Percentiles rank a stretch among this genome's conserved stretches.
Conservation (phyloP, 2,113 vertebrate genomes). For the Pseudorectes ferrugineus region DNA sequence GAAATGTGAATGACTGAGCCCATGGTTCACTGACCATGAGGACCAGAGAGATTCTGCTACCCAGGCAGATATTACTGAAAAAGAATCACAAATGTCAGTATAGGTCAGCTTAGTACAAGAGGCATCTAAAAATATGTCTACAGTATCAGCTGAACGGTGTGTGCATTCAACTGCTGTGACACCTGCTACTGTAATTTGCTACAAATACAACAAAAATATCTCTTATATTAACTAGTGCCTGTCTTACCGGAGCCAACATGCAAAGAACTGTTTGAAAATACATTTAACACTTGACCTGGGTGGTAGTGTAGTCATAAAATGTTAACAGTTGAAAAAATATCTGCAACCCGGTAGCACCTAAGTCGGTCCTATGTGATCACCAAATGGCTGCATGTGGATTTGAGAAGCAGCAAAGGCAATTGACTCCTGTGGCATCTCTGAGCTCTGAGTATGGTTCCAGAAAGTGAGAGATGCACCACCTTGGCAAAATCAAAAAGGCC, state of each 20-base stretch:
- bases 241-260: neutral
- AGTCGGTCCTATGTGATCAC: neutral
- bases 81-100: neutral
- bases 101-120: neutral
- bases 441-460: neutral
- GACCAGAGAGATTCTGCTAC: neutral
- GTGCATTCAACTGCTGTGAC: neutral
- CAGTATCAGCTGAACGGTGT: neutral
- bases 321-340: neutral
- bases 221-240: neutral
- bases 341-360: neutral
- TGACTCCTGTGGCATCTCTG: neutral
- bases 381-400: neutral
- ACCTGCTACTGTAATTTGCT: neutral
- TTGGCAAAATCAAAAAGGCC: neutral
- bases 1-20: neutral
- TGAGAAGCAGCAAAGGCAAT: neutral
- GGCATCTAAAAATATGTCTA: neutral
- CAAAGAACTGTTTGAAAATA: neutral
- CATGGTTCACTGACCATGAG: neutral
- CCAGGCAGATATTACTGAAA: neutral
- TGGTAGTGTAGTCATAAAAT: accelerated
- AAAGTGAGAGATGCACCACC: neutral
- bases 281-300: neutral
- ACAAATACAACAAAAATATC: neutral